Evolutionary conservation across 2,113 vertebrate genomes (phyloP).

Genomic region (Sisor rabdophorus): DNA sequence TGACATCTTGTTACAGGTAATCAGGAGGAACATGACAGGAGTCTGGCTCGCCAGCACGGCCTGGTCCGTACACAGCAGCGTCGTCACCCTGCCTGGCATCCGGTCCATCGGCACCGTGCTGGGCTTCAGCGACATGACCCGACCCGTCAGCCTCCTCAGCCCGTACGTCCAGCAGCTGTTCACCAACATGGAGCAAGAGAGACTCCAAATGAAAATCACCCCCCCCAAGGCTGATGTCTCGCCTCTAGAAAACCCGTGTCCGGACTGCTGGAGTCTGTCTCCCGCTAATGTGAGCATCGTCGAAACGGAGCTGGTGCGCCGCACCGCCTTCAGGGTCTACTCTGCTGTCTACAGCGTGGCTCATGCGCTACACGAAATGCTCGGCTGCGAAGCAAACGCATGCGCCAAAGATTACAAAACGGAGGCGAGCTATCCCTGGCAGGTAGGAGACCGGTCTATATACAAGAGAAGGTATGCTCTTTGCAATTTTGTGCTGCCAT

Average conservation of each 20-base stretch:
- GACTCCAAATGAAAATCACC: neutral
- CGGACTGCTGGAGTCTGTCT: constrained; percentile 61
- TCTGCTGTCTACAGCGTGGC: constrained; percentile 76
- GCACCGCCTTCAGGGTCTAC: constrained; percentile 68
- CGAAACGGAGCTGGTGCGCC: constrained; percentile 34
- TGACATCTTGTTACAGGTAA: constrained; percentile 58
- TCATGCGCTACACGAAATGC: constrained; percentile 73
- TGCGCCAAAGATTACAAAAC: constrained; percentile 18
- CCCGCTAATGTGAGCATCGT: constrained; percentile 49
- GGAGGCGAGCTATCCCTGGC: constrained; percentile 71
- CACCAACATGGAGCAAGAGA: constrained; percentile 56
- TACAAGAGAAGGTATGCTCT: no score
- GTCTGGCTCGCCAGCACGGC: constrained; percentile 83
- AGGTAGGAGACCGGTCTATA: constrained; percentile 61
- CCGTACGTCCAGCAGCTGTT: constrained; percentile 58
- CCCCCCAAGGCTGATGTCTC: neutral
- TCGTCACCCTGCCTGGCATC: constrained; percentile 61
- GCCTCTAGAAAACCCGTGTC: constrained; percentile 57
- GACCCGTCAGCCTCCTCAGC: constrained; percentile 53
- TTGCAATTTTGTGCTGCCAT: neutral
- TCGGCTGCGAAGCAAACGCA: constrained; percentile 60
- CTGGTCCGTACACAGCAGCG: constrained; percentile 64
- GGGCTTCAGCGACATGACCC: constrained; percentile 57
- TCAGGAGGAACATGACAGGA: constrained; percentile 63
- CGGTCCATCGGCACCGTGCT: constrained; percentile 75